A percentile compares a stretch with the other conserved stretches of the same genome.
These are phyloP conservation scores for Trochalopteron elliotii DNA, from an alignment of 2,113 vertebrate species.

Conservation along the genomic window DNA sequence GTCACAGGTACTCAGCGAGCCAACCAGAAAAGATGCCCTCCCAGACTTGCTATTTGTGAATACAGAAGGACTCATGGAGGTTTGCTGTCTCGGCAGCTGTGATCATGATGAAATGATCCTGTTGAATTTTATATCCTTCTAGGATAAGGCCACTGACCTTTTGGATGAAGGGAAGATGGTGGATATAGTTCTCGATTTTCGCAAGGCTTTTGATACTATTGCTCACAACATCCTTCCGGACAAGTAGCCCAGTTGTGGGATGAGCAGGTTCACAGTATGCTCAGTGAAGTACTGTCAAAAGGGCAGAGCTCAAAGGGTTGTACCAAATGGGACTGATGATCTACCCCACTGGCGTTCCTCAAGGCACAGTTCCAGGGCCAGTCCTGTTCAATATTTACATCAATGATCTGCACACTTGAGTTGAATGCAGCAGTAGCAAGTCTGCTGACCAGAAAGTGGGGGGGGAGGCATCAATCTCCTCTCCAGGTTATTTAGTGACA, in stretches of 20 bases:
- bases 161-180: fast-evolving
- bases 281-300: not conserved
- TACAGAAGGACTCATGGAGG: not conserved
- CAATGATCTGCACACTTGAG: not conserved
- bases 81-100: not conserved
- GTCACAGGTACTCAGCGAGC: not conserved
- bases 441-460: not conserved
- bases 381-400: not conserved
- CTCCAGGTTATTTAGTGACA: not conserved
- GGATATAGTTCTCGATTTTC: not conserved
- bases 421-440: not conserved
- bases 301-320: not conserved
- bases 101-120: not conserved
- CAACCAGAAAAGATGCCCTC: not conserved
- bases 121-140: not conserved
- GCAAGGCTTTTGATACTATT: not conserved
- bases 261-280: fast-evolving
- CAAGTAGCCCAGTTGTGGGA: not conserved
- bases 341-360: not conserved
- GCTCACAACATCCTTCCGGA: not conserved
- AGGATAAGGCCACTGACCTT: not conserved
- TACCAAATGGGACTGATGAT: not conserved
- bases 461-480: not conserved
- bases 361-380: not conserved
- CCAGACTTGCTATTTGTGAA: not conserved